Conservation (phyloP, 1,140 invertebrate species). For the Bombus picipes region DNA sequence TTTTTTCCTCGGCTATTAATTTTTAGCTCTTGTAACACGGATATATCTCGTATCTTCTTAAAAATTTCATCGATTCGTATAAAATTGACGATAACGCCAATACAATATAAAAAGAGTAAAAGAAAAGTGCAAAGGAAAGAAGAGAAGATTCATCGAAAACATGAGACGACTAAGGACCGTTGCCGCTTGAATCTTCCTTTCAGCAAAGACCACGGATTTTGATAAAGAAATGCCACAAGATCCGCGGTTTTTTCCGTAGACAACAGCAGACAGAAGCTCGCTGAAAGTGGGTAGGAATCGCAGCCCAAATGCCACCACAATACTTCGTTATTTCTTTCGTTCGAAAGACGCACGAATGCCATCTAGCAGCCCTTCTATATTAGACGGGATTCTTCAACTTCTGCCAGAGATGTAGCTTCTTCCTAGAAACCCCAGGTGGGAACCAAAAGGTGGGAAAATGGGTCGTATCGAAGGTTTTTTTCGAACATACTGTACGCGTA, state of each 20-base stretch:
- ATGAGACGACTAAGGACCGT: too few species aligned
- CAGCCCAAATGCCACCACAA: conserved; percentile 36
- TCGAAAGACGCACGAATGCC: not conserved
- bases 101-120: too few species aligned
- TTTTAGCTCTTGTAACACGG: too few species aligned
- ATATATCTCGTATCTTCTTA: too few species aligned
- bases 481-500: not conserved
- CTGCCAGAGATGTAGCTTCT: not conserved
- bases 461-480: conserved; percentile 36
- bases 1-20: too few species aligned
- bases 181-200: not conserved
- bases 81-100: too few species aligned
- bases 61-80: too few species aligned
- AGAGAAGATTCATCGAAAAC: too few species aligned
- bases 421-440: not conserved
- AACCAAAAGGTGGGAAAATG: conserved; percentile 9
- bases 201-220: not conserved
- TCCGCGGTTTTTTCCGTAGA: too few species aligned
- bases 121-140: not conserved
- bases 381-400: conserved; percentile 33
- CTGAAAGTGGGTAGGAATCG: conserved; percentile 34
- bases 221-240: conserved; percentile 9
- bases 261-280: conserved; percentile 18
- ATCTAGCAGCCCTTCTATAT: not conserved
- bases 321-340: not conserved